These are phyloP conservation scores for Halictus rubicundus DNA, from an alignment of 1,140 invertebrate species.

Conservation along the genomic window DNA sequence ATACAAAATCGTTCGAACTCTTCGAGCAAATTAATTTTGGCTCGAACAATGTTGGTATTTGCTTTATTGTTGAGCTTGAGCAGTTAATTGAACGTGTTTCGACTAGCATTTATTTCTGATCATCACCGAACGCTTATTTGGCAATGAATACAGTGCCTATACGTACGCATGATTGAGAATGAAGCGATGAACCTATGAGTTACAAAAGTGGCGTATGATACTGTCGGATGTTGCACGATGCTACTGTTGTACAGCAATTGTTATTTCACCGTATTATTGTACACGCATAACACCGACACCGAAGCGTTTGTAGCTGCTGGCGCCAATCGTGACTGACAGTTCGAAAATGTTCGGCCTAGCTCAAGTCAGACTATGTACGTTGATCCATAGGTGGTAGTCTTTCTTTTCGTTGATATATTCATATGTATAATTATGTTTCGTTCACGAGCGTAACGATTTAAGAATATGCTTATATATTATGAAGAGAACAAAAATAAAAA, in stretches of 20 bases:
- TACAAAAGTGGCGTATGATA: not conserved
- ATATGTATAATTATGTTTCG: constrained; percentile 14
- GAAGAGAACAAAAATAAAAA: constrained; percentile 19
- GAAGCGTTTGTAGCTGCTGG: not conserved
- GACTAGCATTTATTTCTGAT: not conserved
- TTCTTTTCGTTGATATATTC: constrained; percentile 43
- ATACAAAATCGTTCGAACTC: too few species aligned
- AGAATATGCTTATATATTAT: constrained; percentile 42
- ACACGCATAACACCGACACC: constrained; percentile 7
- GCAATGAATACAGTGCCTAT: constrained; percentile 55
- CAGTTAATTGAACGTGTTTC: not conserved
- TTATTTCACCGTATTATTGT: constrained; percentile 31
- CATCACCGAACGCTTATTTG: constrained; percentile 28
- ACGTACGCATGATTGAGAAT: constrained; percentile 25
- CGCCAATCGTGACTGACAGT: constrained; percentile 53
- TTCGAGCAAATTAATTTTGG: too few species aligned
- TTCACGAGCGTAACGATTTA: constrained; percentile 27
- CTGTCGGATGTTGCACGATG: not conserved
- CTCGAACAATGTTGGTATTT: too few species aligned
- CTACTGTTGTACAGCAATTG: constrained; percentile 17
- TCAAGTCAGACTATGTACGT: constrained; percentile 44
- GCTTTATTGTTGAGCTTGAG: not conserved
- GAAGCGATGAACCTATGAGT: constrained; percentile 3
- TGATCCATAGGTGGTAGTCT: constrained; percentile 8
- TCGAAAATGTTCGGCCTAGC: constrained; percentile 63